Evolutionary conservation across 2,888 invertebrate genomes (phyloP).

Genomic region (Noctua janthe): DNA sequence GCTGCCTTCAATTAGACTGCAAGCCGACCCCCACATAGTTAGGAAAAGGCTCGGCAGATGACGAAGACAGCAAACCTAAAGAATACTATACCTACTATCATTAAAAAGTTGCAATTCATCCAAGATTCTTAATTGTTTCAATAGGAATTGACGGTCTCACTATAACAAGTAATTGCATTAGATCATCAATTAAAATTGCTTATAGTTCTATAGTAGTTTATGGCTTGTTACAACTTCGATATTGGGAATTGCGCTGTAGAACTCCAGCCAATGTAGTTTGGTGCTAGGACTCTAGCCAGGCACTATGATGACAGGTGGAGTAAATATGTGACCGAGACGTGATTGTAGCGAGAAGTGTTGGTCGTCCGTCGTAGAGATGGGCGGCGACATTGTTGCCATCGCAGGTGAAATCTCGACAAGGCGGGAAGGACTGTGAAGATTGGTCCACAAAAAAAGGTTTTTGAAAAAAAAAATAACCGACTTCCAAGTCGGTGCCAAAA

Average conservation of each 20-base stretch:
- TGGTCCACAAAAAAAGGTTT: too few relatives aligned
- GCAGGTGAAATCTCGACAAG: too few relatives aligned
- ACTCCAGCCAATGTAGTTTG: background rate
- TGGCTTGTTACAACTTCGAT: background rate
- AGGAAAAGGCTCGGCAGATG: background rate
- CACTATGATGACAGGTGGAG: background rate
- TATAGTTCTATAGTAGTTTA: background rate
- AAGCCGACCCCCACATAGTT: too few relatives aligned
- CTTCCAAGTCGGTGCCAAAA: too few relatives aligned
- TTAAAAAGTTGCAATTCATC: slow-evolving; percentile 4
- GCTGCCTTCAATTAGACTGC: too few relatives aligned
- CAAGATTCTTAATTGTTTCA: slow-evolving; percentile 22
- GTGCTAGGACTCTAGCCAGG: too few relatives aligned
- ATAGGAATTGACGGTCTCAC: slow-evolving; percentile 17
- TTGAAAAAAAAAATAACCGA: too few relatives aligned
- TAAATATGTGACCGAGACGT: background rate
- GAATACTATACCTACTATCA: background rate
- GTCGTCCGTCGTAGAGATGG: background rate
- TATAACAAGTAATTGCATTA: slow-evolving; percentile 32
- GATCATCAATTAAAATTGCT: slow-evolving; percentile 11
- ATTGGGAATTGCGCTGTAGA: background rate
- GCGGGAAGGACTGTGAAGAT: too few relatives aligned
- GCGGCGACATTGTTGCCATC: background rate
- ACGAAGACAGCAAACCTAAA: background rate
- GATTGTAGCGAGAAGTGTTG: background rate